Evolutionary conservation across 2,113 vertebrate genomes (phyloP).

Genomic region (Rhea americana): DNA sequence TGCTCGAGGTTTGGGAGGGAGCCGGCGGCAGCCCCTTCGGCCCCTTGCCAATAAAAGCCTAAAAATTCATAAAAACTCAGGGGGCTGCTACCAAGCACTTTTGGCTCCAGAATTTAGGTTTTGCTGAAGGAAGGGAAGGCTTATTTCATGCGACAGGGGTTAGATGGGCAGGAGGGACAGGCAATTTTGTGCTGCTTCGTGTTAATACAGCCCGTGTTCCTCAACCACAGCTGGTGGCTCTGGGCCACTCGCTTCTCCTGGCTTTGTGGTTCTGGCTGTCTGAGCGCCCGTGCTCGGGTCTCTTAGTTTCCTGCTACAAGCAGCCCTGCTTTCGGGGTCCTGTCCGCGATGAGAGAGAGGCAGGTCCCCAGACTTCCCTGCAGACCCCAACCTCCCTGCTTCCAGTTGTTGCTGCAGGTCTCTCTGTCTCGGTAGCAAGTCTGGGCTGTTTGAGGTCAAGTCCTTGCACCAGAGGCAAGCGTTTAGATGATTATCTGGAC

Average conservation of each 20-base stretch:
- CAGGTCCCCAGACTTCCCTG: background rate
- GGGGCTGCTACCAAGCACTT: conserved; percentile 39
- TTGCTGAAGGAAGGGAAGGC: background rate
- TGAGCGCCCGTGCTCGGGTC: rapidly evolving
- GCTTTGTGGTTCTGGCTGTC: background rate
- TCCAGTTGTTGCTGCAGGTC: background rate
- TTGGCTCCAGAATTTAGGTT: background rate
- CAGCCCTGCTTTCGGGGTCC: background rate
- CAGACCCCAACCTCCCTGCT: background rate
- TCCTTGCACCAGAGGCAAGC: too few relatives aligned
- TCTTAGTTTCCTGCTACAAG: background rate
- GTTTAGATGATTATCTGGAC: rapidly evolving
- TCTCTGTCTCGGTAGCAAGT: background rate
- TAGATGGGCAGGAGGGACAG: background rate
- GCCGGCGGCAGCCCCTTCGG: conserved; percentile 39
- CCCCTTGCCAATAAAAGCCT: conserved; percentile 62
- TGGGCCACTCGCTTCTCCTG: rapidly evolving
- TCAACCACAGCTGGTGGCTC: background rate
- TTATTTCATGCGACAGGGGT: rapidly evolving
- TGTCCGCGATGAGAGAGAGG: background rate
- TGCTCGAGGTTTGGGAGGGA: conserved; percentile 10
- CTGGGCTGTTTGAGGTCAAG: background rate
- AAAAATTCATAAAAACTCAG: background rate
- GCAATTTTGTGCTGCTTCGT: background rate
- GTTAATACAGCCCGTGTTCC: too few relatives aligned